Base-by-base conservation (phyloP, 2,113 vertebrate species). In the Eidolon helvum region DNA sequence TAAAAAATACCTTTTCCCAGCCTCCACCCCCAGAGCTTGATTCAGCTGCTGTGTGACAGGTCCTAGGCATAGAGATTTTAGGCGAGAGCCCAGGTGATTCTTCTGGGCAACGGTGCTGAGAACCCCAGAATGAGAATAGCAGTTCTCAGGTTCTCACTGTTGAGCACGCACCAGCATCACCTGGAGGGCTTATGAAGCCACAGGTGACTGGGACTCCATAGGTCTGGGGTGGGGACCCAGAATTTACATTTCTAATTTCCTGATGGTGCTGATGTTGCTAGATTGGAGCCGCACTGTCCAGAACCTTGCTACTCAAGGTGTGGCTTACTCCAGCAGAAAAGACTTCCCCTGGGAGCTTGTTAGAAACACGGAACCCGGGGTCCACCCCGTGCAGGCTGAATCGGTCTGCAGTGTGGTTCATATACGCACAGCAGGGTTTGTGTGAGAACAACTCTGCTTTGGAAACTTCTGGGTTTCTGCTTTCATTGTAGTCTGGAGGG, bases 391-490 rank as follows among this genome's bases (percentile, higher is more conserved):
- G 50, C 14, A 33, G 33, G 48, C 48, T 7, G 71, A 35, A 7
- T 1, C 26, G 15, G 63, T 33, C 79, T 59, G 77, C 40, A 11
- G 5, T 0, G 6, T 11, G 30, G 66, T n/a, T 75, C 53, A 2
- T 1, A 4, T 1, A 50, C 15, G 28, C 28, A 22, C 0, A 0
- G 0, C 1, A 21, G 71, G 5, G 15, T 71, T 10, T 33, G 1
- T 7, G 21, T 7, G 18, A 57, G 71, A 63, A 48, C 28, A 22
- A 7, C 48, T 14, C 72, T 66, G 85, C 48, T 50, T 38, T 38
- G 7, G 48, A 30, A 59, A 65, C 30, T 16, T 16, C 48, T 24
- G 33, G 38, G 33, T 15, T 82, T 74, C 72, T 5, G 7, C 65
- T 66, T 35, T 77, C 33, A 4, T 5, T 14, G 16, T 61, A 22